Evolutionary conservation across 1,140 invertebrate genomes (phyloP), one percentile per base, ranked within the genome.

Genomic region (Drosophila pandora): DNA sequence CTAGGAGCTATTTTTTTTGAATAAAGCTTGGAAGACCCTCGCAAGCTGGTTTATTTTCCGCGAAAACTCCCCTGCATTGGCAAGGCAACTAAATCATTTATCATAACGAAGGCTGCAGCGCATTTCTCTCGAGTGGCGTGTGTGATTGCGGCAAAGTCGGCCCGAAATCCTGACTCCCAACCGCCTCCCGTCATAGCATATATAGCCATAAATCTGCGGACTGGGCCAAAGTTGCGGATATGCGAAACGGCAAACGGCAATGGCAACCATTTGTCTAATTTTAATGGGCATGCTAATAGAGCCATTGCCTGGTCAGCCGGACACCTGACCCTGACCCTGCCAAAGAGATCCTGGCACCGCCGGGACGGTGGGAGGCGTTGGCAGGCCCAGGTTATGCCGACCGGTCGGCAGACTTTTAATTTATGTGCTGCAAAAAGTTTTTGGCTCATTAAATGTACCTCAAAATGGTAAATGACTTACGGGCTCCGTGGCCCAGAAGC

Each of bases 251-350:
- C 71, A 76, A 73, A 62, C 48, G 67, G 80, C 64, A 79, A 76
- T 72, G 65, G 78, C 82, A 71, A 75, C 83, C 83, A 88, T 88
- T 88, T 88, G 83, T 88, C 83, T 88, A 88, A 88, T 88, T 88
- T 88, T 88, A 88, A 88, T 88, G 83, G 83, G 63, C 83, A 88
- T 88, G 83, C 83, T 88, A 88, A 88, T 88, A 88, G 83, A 88
- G 83, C 83, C 79, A 76, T 88, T 74, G 72, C 63, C 83, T 73
- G 83, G 83, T 72, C 79, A 76, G 82, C 56, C 62, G 65, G 63
- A 61, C 73, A 82, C 82, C 84, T 76, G 74, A 59, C 72, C 78
- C 73, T 76, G 74, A 55, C 55, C 75, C 59, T 47, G 43, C n/a
- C 39, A 17, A 53, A 6, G 12, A 9, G 17, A 25, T 28, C 6